Percentiles rank a stretch among this genome's conserved stretches.
Evolutionary conservation across 2,888 invertebrate genomes (phyloP).

Genomic region (Chloroclysta siterata): DNA sequence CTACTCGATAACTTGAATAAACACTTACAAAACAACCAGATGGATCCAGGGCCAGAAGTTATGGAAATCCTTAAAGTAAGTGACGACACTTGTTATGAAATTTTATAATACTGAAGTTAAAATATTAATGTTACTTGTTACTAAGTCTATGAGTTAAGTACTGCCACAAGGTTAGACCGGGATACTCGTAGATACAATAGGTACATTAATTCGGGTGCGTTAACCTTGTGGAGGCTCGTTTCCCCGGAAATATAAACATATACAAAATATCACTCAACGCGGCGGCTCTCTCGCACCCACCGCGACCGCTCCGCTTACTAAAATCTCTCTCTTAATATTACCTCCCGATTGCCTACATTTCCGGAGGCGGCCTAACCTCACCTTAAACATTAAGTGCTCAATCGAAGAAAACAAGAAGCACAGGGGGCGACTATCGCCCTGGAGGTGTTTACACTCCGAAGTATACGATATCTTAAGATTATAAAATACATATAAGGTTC

Average conservation of each 20-base stretch:
- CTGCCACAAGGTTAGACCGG: slow-evolving; percentile 53
- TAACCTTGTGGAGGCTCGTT: slow-evolving; percentile 56
- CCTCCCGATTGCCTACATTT: slow-evolving; percentile 53
- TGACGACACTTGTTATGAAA: slow-evolving; percentile 51
- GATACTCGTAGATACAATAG: slow-evolving; percentile 52
- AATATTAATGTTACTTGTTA: slow-evolving; percentile 57
- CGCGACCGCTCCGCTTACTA: slow-evolving; percentile 36
- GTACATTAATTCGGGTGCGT: slow-evolving; percentile 65
- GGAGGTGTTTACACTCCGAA: slow-evolving; percentile 65
- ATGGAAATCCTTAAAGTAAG: slow-evolving; percentile 42
- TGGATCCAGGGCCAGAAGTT: slow-evolving; percentile 23
- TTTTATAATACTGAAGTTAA: slow-evolving; percentile 49
- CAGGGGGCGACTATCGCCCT: slow-evolving; percentile 73
- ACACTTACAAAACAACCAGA: slow-evolving; percentile 21
- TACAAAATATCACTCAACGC: slow-evolving; percentile 29
- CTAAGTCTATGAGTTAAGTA: slow-evolving; percentile 54
- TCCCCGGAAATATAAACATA: slow-evolving; percentile 59
- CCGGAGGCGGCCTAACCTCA: slow-evolving; percentile 55
- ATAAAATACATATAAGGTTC: slow-evolving; percentile 72
- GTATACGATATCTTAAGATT: slow-evolving; percentile 78
- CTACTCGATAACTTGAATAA: slow-evolving; percentile 25
- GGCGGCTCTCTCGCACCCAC: background rate
- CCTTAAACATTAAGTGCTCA: slow-evolving; percentile 54
- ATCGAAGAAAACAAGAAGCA: slow-evolving; percentile 82
- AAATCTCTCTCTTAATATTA: slow-evolving; percentile 55